These are phyloP conservation scores for Idaea straminata DNA, from an alignment of 2,888 invertebrate genomes.

Conservation along the genomic window DNA sequence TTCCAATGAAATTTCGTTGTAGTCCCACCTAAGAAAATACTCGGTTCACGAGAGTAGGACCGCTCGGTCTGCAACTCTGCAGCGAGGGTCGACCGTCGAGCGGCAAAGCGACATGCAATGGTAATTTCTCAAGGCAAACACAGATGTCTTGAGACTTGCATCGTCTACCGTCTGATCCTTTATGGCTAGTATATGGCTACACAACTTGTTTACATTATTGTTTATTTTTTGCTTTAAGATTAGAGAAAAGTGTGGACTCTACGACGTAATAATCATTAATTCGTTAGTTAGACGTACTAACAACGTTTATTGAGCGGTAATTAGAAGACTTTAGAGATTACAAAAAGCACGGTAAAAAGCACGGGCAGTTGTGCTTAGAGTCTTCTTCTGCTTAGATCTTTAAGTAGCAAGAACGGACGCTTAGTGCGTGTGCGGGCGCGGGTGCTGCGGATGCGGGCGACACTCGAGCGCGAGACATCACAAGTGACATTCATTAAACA, in stretches of 20 bases:
- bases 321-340: too few relatives aligned
- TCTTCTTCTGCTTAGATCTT: background rate
- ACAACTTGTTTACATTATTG: too few relatives aligned
- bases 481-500: constrained; percentile 61
- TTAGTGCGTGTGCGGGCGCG: too few relatives aligned
- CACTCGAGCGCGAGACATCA: constrained; percentile 32
- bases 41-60: background rate
- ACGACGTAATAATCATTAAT: too few relatives aligned
- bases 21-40: too few relatives aligned
- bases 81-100: background rate
- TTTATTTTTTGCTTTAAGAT: too few relatives aligned
- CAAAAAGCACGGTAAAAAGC: too few relatives aligned
- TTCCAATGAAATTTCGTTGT: too few relatives aligned
- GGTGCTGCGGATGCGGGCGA: constrained; percentile 12
- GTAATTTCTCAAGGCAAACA: background rate
- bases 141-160: background rate
- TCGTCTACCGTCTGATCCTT: background rate
- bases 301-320: too few relatives aligned
- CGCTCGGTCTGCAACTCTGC: background rate
- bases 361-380: too few relatives aligned
- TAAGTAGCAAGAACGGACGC: background rate
- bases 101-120: background rate
- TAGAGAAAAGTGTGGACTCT: too few relatives aligned
- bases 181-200: background rate
- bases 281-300: too few relatives aligned